These are phyloP conservation scores for Drosophila rubida DNA, from an alignment of 2,888 invertebrate genomes.

Conservation along the genomic window DNA sequence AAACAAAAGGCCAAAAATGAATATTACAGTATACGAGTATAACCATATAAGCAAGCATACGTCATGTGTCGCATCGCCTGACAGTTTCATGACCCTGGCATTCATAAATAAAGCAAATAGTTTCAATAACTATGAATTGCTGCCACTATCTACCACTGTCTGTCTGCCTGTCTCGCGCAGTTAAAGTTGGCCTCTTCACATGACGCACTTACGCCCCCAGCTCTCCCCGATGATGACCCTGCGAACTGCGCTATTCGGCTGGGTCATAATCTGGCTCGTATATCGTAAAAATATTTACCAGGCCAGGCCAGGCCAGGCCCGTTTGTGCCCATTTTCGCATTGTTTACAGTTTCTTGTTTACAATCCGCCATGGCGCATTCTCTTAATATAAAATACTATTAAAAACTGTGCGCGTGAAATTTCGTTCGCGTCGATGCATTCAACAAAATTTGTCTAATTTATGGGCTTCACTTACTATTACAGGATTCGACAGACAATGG, in stretches of 20 bases:
- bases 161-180: neutral
- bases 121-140: slow-evolving; percentile 44
- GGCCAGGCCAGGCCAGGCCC: neutral
- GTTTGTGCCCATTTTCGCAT: slow-evolving; percentile 13
- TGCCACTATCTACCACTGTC: neutral
- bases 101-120: slow-evolving; percentile 56
- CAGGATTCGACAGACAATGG: neutral
- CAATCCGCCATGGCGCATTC: slow-evolving; percentile 46
- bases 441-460: slow-evolving; percentile 41
- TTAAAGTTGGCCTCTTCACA: slow-evolving; percentile 35
- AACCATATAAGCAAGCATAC: slow-evolving; percentile 32
- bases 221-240: slow-evolving; percentile 1
- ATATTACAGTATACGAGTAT: slow-evolving; percentile 42
- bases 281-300: slow-evolving; percentile 68
- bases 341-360: slow-evolving; percentile 76
- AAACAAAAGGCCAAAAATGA: neutral
- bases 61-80: slow-evolving; percentile 31
- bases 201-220: slow-evolving; percentile 42
- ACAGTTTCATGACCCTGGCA: slow-evolving; percentile 48
- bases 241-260: slow-evolving; percentile 7
- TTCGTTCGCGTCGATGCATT: slow-evolving; percentile 43
- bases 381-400: slow-evolving; percentile 59
- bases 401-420: slow-evolving; percentile 52
- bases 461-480: too few species aligned
- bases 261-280: slow-evolving; percentile 56